Evolutionary conservation across 2,113 vertebrate species (phyloP).

Genomic region (Donacobius atricapilla): DNA sequence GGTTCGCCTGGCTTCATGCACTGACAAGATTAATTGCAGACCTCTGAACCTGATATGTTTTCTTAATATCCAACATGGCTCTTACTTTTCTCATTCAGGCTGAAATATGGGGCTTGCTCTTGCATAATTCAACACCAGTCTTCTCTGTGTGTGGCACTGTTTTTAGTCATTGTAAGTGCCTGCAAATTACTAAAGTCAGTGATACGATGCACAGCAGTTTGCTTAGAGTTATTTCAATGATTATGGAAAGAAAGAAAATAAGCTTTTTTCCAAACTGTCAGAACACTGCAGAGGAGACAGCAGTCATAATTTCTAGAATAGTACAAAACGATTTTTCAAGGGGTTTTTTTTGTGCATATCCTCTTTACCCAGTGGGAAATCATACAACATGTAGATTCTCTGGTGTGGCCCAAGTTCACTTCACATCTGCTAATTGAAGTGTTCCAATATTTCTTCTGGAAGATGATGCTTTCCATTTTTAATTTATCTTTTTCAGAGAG

Average conservation of each 20-base stretch:
- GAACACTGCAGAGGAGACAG: background rate
- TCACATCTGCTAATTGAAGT: background rate
- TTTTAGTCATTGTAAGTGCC: background rate
- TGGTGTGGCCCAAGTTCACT: background rate
- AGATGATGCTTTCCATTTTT: background rate
- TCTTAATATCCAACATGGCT: conserved; percentile 56
- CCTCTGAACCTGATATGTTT: conserved; percentile 63
- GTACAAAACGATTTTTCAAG: background rate
- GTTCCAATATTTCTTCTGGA: background rate
- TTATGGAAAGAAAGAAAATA: background rate
- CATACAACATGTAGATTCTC: background rate
- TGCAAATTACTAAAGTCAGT: background rate
- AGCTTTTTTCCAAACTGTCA: background rate
- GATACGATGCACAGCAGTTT: background rate
- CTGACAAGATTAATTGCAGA: conserved; percentile 74
- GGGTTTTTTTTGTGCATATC: background rate
- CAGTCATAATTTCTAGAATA: background rate
- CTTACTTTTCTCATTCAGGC: conserved; percentile 20
- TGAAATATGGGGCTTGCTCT: conserved; percentile 38
- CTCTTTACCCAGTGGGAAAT: background rate
- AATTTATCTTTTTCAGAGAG: background rate
- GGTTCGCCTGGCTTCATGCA: background rate
- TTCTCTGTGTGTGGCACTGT: conserved; percentile 3
- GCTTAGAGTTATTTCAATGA: background rate
- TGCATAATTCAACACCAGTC: conserved; percentile 58